These are phyloP conservation scores for Hypomesus transpacificus DNA, from an alignment of 2,113 vertebrate genomes.

Conservation along the genomic window DNA sequence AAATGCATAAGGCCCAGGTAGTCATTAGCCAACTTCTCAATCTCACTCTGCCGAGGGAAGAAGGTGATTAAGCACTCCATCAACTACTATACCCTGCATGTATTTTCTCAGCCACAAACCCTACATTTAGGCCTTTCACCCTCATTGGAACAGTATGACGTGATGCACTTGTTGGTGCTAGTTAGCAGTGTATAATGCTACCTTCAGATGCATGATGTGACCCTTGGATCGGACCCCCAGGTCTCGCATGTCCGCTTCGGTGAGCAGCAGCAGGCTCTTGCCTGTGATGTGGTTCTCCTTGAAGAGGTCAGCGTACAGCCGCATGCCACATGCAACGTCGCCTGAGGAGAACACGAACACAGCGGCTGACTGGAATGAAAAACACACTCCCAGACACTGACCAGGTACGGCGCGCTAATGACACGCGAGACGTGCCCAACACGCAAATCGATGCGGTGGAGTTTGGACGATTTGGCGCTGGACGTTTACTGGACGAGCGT, in stretches of 20 bases:
- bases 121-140: too few relatives aligned
- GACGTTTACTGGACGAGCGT: slow-evolving; percentile 41
- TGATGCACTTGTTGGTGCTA: background rate
- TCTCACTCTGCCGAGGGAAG: slow-evolving; percentile 78
- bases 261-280: slow-evolving; percentile 84
- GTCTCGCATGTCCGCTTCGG: slow-evolving; percentile 89
- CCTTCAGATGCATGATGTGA: slow-evolving; percentile 96
- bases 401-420: background rate
- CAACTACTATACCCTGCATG: too few relatives aligned
- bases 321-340: slow-evolving; percentile 78
- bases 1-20: slow-evolving; percentile 95
- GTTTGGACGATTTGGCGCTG: background rate
- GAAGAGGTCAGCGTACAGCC: slow-evolving; percentile 84
- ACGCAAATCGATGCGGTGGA: background rate
- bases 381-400: background rate
- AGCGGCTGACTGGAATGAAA: background rate
- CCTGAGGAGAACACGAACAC: slow-evolving; percentile 59
- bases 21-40: slow-evolving; percentile 90
- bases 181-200: slow-evolving; percentile 45
- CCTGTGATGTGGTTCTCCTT: slow-evolving; percentile 97
- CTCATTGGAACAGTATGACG: background rate
- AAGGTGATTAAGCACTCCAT: background rate
- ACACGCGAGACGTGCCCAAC: background rate
- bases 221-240: slow-evolving; percentile 95
- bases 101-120: too few relatives aligned